Evolutionary conservation across 2,113 vertebrate species (phyloP), one percentile per base, ranked within the genome.

Genomic region (Catharus minimus): DNA sequence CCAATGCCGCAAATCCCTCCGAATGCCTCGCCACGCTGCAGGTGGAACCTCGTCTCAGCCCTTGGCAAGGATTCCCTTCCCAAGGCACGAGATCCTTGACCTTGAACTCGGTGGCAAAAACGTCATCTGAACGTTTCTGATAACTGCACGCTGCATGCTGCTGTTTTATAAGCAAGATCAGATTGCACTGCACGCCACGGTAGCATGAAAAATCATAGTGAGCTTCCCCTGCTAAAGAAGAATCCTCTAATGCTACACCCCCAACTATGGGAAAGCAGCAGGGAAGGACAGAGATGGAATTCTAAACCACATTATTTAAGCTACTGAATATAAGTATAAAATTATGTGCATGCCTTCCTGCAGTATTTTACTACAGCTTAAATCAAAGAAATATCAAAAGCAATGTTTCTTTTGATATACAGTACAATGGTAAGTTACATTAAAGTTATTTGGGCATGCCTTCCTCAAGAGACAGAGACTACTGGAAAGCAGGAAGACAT

Each of bases 1-100:
- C 95, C 94, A 82, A 93, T 95, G 95, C 96, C 91, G 96, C 97
- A 98, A 97, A 97, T 94, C 91, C 88, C 95, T 94, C 82, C 96
- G 92, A 94, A 81, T 93, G 62, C 95, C 97, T 97, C 95, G 95
- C 83, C 91, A 49, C 94, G 66, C 95, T 97, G 96, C 96, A 93
- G 96, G 95, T 97, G 97, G 96, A 97, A 91, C 86, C 75, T 66
- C 43, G 71, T 23, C 90, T 65, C 55, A 78, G 87, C 94, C 94
- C 80, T 11, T 6, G 26, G 56, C 47, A 33, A 72, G 55, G 8
- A 73, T 69, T 56, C 41, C 95, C 50, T 58, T 47, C 71, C 68
- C 56, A 86, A 83, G 7, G 49, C 68, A 26, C 5, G 3, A 58
- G 47, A 91, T 28, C 65, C 69, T 3, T 58, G 97, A 98, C 97